Base-by-base conservation (phyloP, 37 sponge, comb jelly and placozoan species). In the Cladorhizidae sp. region DNA sequence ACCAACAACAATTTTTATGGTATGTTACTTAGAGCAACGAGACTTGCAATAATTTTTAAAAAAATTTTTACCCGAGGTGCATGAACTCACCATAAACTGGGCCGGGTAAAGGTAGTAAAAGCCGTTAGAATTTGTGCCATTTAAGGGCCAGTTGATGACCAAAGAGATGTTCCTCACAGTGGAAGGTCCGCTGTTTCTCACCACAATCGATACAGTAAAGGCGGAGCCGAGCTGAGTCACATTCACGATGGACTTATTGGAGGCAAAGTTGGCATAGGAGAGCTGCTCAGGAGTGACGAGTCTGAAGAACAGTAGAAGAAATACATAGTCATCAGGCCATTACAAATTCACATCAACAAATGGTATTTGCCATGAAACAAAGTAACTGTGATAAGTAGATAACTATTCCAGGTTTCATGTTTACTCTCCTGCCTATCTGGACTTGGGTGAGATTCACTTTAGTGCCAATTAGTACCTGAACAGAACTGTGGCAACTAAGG, bases 141-240 rank as follows among this genome's bases (percentile, higher is more conserved):
- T 41, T 31, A 87, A 29, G 1, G 87, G 87, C 87, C 87, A 87
- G 31, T 68, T 61, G 67, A 87, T 81, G 40, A 9, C 42, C 61
- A 87, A 61, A 5, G 26, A 21, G 23, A 74, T 62, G 35, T 20
- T 49, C 26, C 81, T 74, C 1, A 81, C 68, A 7, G 59, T 70
- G 52, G 81, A 80, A 17, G 87, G 81, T 21, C 81, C 82, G 26
- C 51, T 57, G 61, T 76, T 87, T 25, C 75, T 36, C 33, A 83
- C 74, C 0, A 57, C 41, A 57, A 83, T 75, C 0, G 84, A 52
- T 0, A 67, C 65, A 1, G 38, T 0, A 26, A 83, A 31, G 18
- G 38, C 37, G 7, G 84, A 69, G 1, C 84, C 84, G 0, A 83
- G 76, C 33, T 70, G 71, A 22, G 81, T 58, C 20, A 72, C 81